Conservation (phyloP, 2,888 invertebrate genomes). For the Leptopilina drosophilae region DNA sequence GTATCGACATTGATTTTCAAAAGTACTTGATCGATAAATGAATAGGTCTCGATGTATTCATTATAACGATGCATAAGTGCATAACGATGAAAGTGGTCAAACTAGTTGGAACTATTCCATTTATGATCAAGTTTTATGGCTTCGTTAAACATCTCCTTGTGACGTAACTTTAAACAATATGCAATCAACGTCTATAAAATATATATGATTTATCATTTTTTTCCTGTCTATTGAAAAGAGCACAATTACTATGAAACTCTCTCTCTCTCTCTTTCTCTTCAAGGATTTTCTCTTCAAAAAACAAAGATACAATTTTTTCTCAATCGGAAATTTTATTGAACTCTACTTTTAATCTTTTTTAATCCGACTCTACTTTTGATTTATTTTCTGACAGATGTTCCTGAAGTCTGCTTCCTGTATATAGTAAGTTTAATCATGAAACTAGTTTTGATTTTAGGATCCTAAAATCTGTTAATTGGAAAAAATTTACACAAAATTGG, state of each 20-base stretch:
- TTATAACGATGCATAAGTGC: neutral
- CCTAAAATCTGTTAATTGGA: no score
- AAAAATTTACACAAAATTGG: no score
- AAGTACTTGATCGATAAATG: slow-evolving; percentile 10
- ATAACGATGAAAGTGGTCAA: slow-evolving; percentile 20
- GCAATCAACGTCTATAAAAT: neutral
- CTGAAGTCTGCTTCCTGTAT: no score
- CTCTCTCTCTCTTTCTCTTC: neutral
- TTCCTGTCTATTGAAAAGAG: neutral
- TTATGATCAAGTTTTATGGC: neutral
- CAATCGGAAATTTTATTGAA: no score
- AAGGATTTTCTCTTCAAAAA: no score
- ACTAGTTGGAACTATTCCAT: slow-evolving; percentile 7
- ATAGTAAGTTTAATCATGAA: no score
- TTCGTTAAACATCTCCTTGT: neutral
- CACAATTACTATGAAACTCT: neutral
- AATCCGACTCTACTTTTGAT: no score
- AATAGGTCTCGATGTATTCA: slow-evolving; percentile 6
- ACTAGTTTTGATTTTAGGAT: no score
- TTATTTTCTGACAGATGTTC: no score
- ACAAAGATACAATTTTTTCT: no score
- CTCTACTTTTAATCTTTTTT: no score
- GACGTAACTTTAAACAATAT: neutral
- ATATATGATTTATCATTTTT: neutral
- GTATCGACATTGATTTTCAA: slow-evolving; percentile 14